Base-by-base conservation (phyloP, 1,140 invertebrate genomes). In the Aethina tumida region DNA sequence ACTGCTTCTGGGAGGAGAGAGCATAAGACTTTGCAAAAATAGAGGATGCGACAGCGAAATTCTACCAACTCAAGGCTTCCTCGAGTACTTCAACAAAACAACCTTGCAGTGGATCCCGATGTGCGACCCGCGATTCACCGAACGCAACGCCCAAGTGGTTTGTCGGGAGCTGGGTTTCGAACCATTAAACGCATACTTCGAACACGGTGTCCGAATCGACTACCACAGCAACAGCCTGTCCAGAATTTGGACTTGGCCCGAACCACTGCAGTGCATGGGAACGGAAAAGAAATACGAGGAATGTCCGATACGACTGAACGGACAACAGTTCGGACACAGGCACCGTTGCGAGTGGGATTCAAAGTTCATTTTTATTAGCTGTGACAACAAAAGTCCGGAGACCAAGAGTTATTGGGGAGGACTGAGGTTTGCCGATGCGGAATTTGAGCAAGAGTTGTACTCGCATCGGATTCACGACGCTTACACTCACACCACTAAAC, bases 81-180 rank as follows among this genome's bases (percentile, higher is more conserved):
- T 99, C 19, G 89, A 99, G 66, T 83, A 94, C 50, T 98, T 88
- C 58, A 99, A 99, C 61, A 70, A 68, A 35, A 97, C 95, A 3
- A 95, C 92, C 0, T 64, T 90, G 6, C 91, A 97, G 59, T 97
- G 93, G 91, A 85, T 96, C 22, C 89, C 96, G 0, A 79, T 97
- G 57, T 99, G 97, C 64, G 96, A 99, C 68, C 72, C 74, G 30
- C 70, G 91, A 37, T 99, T 99, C 58, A 95, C 89, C 0, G 87
- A 95, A 58, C 70, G 89, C 53, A 96, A 96, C 62, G 90, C 89
- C 2, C 80, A 93, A 70, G 91, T 98, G 1, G 88, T 96, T 0
- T 99, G 96, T 58, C 71, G 86, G 13, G 87, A 97, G 58, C 62
- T 99, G n/a, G 91, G 92, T 10, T 81, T 83, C 50, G 84, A 93